phyloP scores from a whole-genome alignment of 2,113 vertebrate genomes.

The Apeltes quadracus region DNA sequence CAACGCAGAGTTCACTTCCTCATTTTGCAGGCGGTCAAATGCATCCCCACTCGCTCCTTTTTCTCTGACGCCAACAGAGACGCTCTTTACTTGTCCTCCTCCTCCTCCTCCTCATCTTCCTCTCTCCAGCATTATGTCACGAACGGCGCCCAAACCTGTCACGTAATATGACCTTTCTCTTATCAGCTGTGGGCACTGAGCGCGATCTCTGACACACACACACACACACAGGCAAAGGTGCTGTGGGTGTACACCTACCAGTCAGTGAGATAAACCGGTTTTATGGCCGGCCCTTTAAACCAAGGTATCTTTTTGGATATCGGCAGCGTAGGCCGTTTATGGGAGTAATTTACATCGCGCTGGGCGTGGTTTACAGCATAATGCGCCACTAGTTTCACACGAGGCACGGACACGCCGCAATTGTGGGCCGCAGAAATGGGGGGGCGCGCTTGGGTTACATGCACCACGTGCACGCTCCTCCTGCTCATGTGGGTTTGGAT shows the following conservation, averaged over 20 bases:
- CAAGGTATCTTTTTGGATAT: not conserved
- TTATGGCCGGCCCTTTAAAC: slow-evolving; percentile 4
- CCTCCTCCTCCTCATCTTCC: not conserved
- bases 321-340: not conserved
- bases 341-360: slow-evolving; percentile 32
- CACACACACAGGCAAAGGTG: slow-evolving; percentile 50
- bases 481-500: slow-evolving; percentile 68
- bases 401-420: slow-evolving; percentile 17
- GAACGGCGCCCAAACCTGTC: slow-evolving; percentile 38
- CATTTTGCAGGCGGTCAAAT: slow-evolving; percentile 40
- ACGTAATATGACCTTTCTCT: slow-evolving; percentile 71
- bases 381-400: slow-evolving; percentile 35
- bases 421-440: slow-evolving; percentile 21
- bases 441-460: slow-evolving; percentile 17
- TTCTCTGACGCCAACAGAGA: slow-evolving; percentile 20
- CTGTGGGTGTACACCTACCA: slow-evolving; percentile 37
- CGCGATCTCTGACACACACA: slow-evolving; percentile 34
- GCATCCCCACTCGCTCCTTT: slow-evolving; percentile 29
- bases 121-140: slow-evolving; percentile 57
- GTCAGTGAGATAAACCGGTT: slow-evolving; percentile 56
- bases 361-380: slow-evolving; percentile 41
- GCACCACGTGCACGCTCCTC: slow-evolving; percentile 44
- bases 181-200: slow-evolving; percentile 71
- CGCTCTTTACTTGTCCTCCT: not conserved
- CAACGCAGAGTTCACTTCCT: slow-evolving; percentile 50